Base-by-base conservation (phyloP, 1,140 invertebrate species). In the Sitophilus oryzae region DNA sequence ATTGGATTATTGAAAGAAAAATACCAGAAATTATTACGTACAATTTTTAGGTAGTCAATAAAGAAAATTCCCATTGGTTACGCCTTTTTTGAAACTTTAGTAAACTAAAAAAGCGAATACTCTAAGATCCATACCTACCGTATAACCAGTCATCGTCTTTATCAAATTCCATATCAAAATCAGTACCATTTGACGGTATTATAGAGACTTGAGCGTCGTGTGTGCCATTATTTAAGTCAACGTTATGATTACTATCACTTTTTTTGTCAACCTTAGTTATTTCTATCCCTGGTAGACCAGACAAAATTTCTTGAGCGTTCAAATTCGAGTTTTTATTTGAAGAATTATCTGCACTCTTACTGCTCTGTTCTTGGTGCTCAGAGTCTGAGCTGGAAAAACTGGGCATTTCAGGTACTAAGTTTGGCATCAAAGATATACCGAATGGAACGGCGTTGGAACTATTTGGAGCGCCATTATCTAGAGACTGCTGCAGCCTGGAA, bases 401-500 rank as follows among this genome's bases (percentile, higher is more conserved):
- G 9, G 51, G 19, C 10, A 67, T 48, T 35, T 63, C 58, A 15
- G 64, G 59, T 52, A 62, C 56, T 23, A 67, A 54, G 30, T 65
- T 59, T 5, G 62, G 51, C n/a, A 63, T 45, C 34, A 65, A 23
- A 8, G 58, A 52, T 23, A 52, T 54, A 5, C 36, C 44, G 10
- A 53, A 22, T 20, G 21, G 52, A 9, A 44, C 10, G n/a, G 43
- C 23, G 19, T 43, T 46, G 3, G 42, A 10, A 21, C 23, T 50
- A 18, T 48, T 9, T 20, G 19, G 20, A 11, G 22, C 41, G n/a
- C 62, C 66, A 38, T 61, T 65, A 22, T 64, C 52, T 20, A 66
- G 45, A 14, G 62, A 63, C 30, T 68, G 65, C 38, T 66, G 64
- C 36, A 66, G 53, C 22, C 65, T 56, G 0, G 86, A 85, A 72